phyloP scores from a whole-genome alignment of 1,140 invertebrate species.

The Cydia amplana region DNA sequence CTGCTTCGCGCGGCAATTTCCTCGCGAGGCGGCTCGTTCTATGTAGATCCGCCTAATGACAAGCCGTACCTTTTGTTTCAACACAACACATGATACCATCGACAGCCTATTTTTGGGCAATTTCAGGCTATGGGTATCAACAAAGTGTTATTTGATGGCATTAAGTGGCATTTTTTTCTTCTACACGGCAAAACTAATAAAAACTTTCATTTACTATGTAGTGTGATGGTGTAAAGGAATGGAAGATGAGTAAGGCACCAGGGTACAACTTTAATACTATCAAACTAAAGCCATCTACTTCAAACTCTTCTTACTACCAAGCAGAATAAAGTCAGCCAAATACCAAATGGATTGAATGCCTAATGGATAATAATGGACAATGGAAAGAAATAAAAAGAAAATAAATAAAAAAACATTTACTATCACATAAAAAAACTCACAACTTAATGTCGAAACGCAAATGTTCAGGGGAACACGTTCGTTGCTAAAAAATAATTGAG shows the following conservation, averaged over 20 bases:
- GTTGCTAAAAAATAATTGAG: neutral
- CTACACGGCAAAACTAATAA: neutral
- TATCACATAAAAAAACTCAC: slow-evolving; percentile 30
- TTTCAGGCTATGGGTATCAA: neutral
- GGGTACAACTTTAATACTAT: slow-evolving; percentile 34
- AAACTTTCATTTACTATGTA: slow-evolving; percentile 3
- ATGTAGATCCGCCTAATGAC: no score
- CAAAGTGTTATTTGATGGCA: neutral
- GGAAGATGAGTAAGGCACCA: slow-evolving; percentile 54
- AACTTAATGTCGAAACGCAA: slow-evolving; percentile 19
- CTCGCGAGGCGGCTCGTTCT: no score
- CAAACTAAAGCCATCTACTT: slow-evolving; percentile 12
- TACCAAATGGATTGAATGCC: neutral
- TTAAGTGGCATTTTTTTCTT: neutral
- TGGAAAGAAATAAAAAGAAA: slow-evolving; percentile 2
- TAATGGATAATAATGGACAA: no score
- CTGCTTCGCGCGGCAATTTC: no score
- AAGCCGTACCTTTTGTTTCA: no score
- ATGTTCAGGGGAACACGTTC: neutral
- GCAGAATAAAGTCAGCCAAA: neutral
- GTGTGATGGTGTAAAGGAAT: slow-evolving; percentile 33
- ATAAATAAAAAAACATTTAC: slow-evolving; percentile 31
- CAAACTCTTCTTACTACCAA: neutral
- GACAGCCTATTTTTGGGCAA: neutral
- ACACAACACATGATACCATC: no score